phyloP scores from a whole-genome alignment of 2,888 invertebrate species.

The Pocota personata region DNA sequence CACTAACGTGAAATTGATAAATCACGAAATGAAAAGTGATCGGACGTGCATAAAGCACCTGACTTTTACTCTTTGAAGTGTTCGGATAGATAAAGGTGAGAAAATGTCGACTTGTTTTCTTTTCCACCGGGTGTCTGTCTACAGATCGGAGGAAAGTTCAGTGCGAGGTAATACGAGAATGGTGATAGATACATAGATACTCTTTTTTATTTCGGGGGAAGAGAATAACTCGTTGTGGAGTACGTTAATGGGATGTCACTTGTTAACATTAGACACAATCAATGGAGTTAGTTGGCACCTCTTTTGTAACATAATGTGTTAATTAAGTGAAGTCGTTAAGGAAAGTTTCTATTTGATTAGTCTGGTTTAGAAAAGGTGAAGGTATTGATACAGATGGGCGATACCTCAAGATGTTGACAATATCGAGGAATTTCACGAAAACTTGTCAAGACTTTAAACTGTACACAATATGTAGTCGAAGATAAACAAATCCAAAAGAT shows the following conservation, averaged over 20 bases:
- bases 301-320: slow-evolving; percentile 42
- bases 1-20: slow-evolving; percentile 71
- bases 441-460: neutral
- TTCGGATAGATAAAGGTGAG: slow-evolving; percentile 42
- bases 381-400: slow-evolving; percentile 5
- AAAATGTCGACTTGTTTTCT: slow-evolving; percentile 37
- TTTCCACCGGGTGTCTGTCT: neutral
- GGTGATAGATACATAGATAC: neutral
- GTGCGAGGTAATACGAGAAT: slow-evolving; percentile 10
- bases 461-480: too few species aligned
- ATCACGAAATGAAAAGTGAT: slow-evolving; percentile 74
- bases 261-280: slow-evolving; percentile 37
- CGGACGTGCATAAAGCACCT: slow-evolving; percentile 63
- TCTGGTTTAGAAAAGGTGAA: slow-evolving; percentile 14
- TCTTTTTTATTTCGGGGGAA: neutral
- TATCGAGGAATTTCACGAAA: neutral
- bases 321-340: slow-evolving; percentile 38
- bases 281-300: slow-evolving; percentile 49
- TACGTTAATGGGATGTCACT: slow-evolving; percentile 52
- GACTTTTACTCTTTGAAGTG: slow-evolving; percentile 57
- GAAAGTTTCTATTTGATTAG: slow-evolving; percentile 42
- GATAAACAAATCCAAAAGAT: too few species aligned
- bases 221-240: slow-evolving; percentile 27
- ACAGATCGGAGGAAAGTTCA: slow-evolving; percentile 40
- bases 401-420: neutral